phyloP scores from a whole-genome alignment of 2,797 vertebrate genomes.

The Telmatherina bonti region DNA sequence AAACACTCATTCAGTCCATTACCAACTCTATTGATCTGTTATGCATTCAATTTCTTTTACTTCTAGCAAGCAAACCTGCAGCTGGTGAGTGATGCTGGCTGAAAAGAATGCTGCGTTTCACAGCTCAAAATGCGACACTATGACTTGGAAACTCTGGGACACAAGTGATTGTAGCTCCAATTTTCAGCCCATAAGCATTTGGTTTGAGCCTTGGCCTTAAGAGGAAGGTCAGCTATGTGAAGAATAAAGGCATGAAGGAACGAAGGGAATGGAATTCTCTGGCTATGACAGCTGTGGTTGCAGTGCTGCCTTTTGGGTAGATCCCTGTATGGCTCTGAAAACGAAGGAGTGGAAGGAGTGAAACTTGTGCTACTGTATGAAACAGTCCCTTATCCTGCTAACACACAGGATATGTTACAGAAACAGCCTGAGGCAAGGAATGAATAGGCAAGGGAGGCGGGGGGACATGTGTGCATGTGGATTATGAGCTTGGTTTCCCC shows the following conservation, averaged over 20 bases:
- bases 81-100: background rate
- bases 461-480: conserved; percentile 11
- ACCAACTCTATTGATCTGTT: conserved; percentile 5
- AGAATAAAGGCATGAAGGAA: conserved; percentile 45
- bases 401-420: conserved; percentile 28
- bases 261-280: conserved; percentile 47
- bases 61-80: background rate
- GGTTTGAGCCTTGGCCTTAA: conserved; percentile 56
- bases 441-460: conserved; percentile 32
- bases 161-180: conserved; percentile 3
- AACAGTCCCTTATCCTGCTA: conserved; percentile 38
- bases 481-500: conserved; percentile 15
- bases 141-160: background rate
- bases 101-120: conserved; percentile 1
- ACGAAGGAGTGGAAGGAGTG: conserved; percentile 16
- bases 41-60: conserved; percentile 1
- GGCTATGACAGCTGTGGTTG: conserved; percentile 58
- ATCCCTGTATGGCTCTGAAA: conserved; percentile 23
- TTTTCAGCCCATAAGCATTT: conserved; percentile 16
- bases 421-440: conserved; percentile 45
- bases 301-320: conserved; percentile 30
- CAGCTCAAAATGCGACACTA: background rate
- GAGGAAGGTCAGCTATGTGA: conserved; percentile 40
- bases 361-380: conserved; percentile 31
- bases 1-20: conserved; percentile 27